Evolutionary conservation across 1,140 invertebrate species (phyloP), one percentile per base, ranked within the genome.

Genomic region (Drosophila grimshawi): DNA sequence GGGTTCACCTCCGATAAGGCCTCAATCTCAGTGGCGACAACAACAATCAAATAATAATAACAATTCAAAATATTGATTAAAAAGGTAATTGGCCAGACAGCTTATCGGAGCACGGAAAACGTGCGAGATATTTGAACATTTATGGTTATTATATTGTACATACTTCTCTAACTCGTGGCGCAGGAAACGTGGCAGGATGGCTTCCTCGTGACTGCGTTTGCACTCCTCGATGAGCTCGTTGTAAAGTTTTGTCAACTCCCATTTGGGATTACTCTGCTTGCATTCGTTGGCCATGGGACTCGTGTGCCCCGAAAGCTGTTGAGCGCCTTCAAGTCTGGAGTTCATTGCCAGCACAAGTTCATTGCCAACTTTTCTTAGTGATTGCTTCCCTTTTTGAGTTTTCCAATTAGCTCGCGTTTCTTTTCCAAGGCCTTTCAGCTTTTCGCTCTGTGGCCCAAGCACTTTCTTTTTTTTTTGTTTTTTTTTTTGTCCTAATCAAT

Each of bases 141-240:
- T 37, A 27, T 11, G 52, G 37, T 3, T 27, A 49, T 32, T 55
- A 10, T 29, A 10, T 30, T 7, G 29, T 73, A 82, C 90, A 60
- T 81, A 92, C 90, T 88, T 92, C 76, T 92, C 91, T n/a, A 92
- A 64, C 55, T 92, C 86, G 45, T 92, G 78, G 19, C 86, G 77
- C 32, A 92, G 59, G 53, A 76, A 65, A 68, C 90, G 88, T 33
- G 91, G 80, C 46, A 92, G 66, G 35, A 76, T 72, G 4, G 91
- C 91, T 37, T 91, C 88, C 71, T 89, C 86, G 19, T 55, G 80
- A 59, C 86, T 91, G 32, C 74, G 74, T 41, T 86, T 91, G 39
- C 86, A 91, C 64, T 92, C 90, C 33, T 92, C 90, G 33, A 92
- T 80, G 4, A 92, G 70, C 11, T 91, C 90, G 53, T 86, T 78